Base-by-base conservation (phyloP, 1,140 invertebrate species). In the Cataglyphis hispanica region DNA sequence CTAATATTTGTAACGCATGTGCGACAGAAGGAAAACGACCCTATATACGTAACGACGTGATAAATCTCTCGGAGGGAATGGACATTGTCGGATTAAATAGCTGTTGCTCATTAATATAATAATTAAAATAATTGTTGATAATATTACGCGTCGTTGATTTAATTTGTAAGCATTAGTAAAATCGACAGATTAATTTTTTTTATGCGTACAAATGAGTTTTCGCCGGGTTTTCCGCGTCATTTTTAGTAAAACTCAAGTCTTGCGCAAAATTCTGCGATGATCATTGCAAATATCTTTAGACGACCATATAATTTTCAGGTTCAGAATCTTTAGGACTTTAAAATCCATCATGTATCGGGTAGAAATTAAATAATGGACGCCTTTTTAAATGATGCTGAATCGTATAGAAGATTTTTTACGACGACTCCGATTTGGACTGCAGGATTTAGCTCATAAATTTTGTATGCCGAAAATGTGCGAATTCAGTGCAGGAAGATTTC, bases 391-490 rank as follows among this genome's bases (percentile, higher is more conserved):
- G 46, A 40, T 46, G 27, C 22, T 13, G 53, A 81, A 43, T 25
- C 6, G 10, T 10, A 80, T 5, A 31, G 1, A n/a, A 60, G 66
- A 72, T 72, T 70, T 70, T 72, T 81, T 72, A 58, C 64, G 66
- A 81, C 66, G 37, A 37, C 66, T 60, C 34, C 22, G 76, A 80
- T 67, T 27, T 7, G 34, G 34, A 31, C 37, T 31, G 25, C 25
- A 37, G 37, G 66, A 81, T 81, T 81, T 60, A 72, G 66, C 50
- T 81, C 78, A 72, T 81, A 58, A 81, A 25, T 81, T 31, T 27
- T 43, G 53, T 60, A 19, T 22, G 50, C 37, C 19, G 11, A 34
- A 25, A 31, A 16, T 19, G 19, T 43, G 34, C 16, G 56, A 31
- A 8, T 27, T 19, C 34, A 11, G 6, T 5, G 22, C 13, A 50